phyloP scores from a whole-genome alignment of 1,140 invertebrate species.

The Drosophila funebris region DNA sequence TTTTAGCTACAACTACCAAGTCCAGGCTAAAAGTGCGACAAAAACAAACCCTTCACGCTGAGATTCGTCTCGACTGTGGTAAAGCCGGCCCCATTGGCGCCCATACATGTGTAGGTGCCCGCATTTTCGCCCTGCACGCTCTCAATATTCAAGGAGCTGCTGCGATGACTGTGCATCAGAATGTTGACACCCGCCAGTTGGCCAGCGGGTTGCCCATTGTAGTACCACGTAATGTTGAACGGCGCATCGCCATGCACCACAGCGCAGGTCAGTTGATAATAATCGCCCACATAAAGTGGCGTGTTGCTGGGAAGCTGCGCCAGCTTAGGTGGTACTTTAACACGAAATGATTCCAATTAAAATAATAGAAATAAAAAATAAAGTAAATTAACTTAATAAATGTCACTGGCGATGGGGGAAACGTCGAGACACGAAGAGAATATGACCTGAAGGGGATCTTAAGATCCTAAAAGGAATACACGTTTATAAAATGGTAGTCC shows the following conservation, averaged over 20 bases:
- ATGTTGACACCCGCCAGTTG: conserved; percentile 79
- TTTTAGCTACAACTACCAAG: conserved; percentile 27
- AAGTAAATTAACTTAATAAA: neutral
- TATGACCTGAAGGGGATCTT: too few species aligned
- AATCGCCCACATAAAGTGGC: conserved; percentile 90
- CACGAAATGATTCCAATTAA: conserved; percentile 21
- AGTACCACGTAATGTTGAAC: conserved; percentile 90
- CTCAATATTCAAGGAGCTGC: conserved; percentile 90
- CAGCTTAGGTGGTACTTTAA: conserved; percentile 90
- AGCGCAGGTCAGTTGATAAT: conserved; percentile 90
- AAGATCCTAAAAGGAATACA: too few species aligned
- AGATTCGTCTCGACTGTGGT: conserved; percentile 85
- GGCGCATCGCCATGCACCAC: conserved; percentile 92
- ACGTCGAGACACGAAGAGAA: too few species aligned
- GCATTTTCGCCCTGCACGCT: conserved; percentile 88
- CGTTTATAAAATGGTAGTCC: too few species aligned
- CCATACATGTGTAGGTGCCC: conserved; percentile 89
- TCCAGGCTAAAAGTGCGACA: neutral
- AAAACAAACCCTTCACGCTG: conserved; percentile 85
- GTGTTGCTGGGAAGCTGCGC: conserved; percentile 87
- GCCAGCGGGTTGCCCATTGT: conserved; percentile 86
- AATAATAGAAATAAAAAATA: conserved; percentile 21
- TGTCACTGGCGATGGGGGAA: neutral
- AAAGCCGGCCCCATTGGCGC: conserved; percentile 90
- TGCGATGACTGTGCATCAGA: conserved; percentile 83